phyloP scores from a whole-genome alignment of 2,113 vertebrate genomes.

The Formicarius rufipectus region DNA sequence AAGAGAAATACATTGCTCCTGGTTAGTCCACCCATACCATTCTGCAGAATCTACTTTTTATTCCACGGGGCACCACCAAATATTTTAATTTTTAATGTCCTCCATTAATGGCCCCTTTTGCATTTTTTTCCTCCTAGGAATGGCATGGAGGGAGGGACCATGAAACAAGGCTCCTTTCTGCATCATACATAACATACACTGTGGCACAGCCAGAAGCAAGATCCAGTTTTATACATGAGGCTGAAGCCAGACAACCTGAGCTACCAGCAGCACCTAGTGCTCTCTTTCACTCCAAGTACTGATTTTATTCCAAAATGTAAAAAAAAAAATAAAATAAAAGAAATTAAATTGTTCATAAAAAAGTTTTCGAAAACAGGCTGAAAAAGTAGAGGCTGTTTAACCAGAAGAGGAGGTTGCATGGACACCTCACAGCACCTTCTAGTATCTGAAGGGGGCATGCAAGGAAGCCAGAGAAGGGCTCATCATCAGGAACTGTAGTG shows the following conservation, averaged over 20 bases:
- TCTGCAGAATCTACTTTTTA: neutral
- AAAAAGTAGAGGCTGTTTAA: neutral
- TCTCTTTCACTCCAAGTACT: neutral
- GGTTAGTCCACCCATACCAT: neutral
- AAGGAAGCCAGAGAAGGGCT: too few species aligned
- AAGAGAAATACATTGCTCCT: neutral
- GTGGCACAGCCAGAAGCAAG: rapidly evolving
- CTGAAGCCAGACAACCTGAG: neutral
- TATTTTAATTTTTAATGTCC: neutral
- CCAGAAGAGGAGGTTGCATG: neutral
- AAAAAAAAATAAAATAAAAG: rapidly evolving
- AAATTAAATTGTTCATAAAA: neutral
- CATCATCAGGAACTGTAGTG: neutral
- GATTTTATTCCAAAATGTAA: neutral
- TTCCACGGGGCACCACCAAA: neutral
- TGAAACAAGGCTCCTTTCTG: neutral
- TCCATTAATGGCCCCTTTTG: neutral
- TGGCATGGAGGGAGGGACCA: rapidly evolving
- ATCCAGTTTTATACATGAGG: neutral
- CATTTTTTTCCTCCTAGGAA: neutral
- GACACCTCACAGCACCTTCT: rapidly evolving
- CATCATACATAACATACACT: rapidly evolving
- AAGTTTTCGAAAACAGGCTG: neutral
- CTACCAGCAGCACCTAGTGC: neutral
- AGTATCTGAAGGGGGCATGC: neutral